These are phyloP conservation scores for Papilio elwesi DNA, from an alignment of 2,888 invertebrate genomes.

Conservation along the genomic window DNA sequence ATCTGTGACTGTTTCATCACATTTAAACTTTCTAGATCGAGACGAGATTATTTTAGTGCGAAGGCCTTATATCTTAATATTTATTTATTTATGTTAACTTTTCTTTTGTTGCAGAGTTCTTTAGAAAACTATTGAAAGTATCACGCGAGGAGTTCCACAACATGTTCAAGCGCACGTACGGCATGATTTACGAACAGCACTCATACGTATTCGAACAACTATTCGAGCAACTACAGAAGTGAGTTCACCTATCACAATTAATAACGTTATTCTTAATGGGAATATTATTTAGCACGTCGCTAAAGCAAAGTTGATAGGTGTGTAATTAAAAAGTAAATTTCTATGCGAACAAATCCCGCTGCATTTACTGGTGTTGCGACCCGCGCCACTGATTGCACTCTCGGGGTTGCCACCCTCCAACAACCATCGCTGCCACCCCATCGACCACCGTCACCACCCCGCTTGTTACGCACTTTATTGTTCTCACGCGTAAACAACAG, in stretches of 20 bases:
- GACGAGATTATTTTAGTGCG: too few relatives aligned
- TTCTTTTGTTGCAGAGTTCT: slow-evolving; percentile 89
- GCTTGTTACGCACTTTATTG: slow-evolving; percentile 30
- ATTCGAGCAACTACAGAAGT: slow-evolving; percentile 93
- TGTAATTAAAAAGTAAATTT: slow-evolving; percentile 28
- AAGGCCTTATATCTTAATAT: too few relatives aligned
- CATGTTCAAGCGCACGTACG: slow-evolving; percentile 98
- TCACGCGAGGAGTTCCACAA: slow-evolving; percentile 95
- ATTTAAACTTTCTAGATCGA: too few relatives aligned
- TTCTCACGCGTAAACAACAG: slow-evolving; percentile 32
- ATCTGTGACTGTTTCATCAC: too few relatives aligned
- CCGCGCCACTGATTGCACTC: slow-evolving; percentile 30
- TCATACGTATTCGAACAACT: slow-evolving; percentile 96
- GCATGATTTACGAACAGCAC: slow-evolving; percentile 97
- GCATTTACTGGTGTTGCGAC: slow-evolving; percentile 19
- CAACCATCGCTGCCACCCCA: background rate
- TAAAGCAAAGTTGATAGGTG: slow-evolving; percentile 7
- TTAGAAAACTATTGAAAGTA: slow-evolving; percentile 91
- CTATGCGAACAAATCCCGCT: slow-evolving; percentile 16
- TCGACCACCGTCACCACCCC: background rate
- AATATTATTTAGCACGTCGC: too few relatives aligned
- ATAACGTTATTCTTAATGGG: too few relatives aligned
- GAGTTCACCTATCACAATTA: slow-evolving; percentile 36
- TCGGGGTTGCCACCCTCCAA: background rate
- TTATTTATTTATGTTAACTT: background rate